Base-by-base conservation (phyloP, 2,113 vertebrate genomes). In the Ornithorhynchus anatinus region DNA sequence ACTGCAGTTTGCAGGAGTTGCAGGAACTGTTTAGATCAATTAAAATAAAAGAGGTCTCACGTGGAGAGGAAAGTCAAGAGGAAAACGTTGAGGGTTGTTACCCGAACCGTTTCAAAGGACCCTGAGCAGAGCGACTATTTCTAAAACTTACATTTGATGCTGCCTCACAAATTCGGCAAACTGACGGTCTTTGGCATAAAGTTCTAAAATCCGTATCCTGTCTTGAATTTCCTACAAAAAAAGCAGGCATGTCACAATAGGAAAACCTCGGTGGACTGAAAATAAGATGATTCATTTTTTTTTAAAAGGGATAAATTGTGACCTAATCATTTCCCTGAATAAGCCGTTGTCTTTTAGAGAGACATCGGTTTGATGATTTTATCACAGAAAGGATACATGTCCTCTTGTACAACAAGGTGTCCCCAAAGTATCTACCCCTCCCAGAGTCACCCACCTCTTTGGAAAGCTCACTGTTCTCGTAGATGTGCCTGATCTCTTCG, bases 401-500 rank as follows among this genome's bases (percentile, higher is more conserved):
- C n/a, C n/a, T n/a, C n/a, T n/a, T n/a, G n/a, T n/a, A n/a, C n/a
- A n/a, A n/a, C n/a, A n/a, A n/a, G n/a, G n/a, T n/a, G 7, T 48
- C 38, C 17, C n/a, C 40, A 35, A 42, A 45, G 6, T 39, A 8
- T 2, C 37, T 20, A 63, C 77, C 53, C 7, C 79, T 72, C 75
- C 73, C 50, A 43, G 39, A 51, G 20, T 51, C 39, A 65, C 79
- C 71, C 87, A 97, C 97, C 94, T 98, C 95, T 80, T 94, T 96
- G 70, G 96, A 97, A 85, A 99, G 95, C 84, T 94, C 95, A 42
- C 89, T 97, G 88, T 95, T 95, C 87, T 99, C 95, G 74, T 97
- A 97, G 85, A 99, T 96, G 82, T 98, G 96, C 54, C 91, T 92
- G 82, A 98, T 96, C 90, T 98, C 97, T 77, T 98, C 97, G 54